Base-by-base conservation (phyloP, 1,140 invertebrate species). In the Saxidomus purpurata region DNA sequence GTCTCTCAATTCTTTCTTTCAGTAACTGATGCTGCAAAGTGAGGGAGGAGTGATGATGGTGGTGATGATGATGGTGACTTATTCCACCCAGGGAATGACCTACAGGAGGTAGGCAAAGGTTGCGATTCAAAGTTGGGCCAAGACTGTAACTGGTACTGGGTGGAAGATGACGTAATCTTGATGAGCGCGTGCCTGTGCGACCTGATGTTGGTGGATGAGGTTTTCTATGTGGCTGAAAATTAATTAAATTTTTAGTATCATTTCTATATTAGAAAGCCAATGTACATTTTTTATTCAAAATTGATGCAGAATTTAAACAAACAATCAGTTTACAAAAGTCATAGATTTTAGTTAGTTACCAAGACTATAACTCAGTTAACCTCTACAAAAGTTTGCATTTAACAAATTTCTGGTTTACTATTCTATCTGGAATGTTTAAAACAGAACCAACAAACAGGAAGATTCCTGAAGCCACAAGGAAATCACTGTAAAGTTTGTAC, bases 31-130 rank as follows among this genome's bases (percentile, higher is more conserved):
- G 86, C 43, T 79, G 86, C 38, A 88, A 49, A 22, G 86, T 36
- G 9, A 88, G 47, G 0, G 76, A 63, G 15, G 83, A 85, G 55
- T 69, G 81, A 31, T 79, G 76, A 55, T 79, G 76, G 17, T 71
- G 67, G 22, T 59, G 55, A 38, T 83, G 81, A 34, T 79, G 76
- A 31, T 88, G 86, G 34, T 87, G 85, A 87, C 86, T 71, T 38
- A 88, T 38, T 49, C 25, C 38, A 31, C 74, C 85, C 13, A 93
- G 87, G 25, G 92, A 90, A 59, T 94, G 92, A 36, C 94, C 94
- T n/a, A 95, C 94, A 22, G 95, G 94, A 28, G 95, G 95, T 43
- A 95, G 92, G 91, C 94, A 94, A 38, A 92, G 83, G 63, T 95
- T 96, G 89, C 92, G 94, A 90, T 95, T 95, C 17, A 96, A 88